Base-by-base conservation (phyloP, 1,140 invertebrate genomes). In the Conopomorpha cramerella region DNA sequence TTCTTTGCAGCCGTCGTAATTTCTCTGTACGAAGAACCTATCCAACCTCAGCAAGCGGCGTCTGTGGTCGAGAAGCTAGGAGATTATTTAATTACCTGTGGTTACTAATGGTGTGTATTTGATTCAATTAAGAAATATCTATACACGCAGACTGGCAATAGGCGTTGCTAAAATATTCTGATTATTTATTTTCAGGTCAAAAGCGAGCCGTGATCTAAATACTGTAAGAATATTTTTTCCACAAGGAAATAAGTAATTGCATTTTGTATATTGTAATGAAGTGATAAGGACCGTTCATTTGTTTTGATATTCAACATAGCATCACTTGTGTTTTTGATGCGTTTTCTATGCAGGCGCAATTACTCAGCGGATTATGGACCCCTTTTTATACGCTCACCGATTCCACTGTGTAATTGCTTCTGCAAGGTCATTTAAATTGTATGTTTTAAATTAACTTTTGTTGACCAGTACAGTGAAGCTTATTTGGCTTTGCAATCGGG, bases 21-120 rank as follows among this genome's bases (percentile, higher is more conserved):
- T 73, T 91, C 91, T 67, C 85, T 94, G 61, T 95, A 95, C 67
- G 91, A 94, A 85, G 91, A 94, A 81, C 92, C 92, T 61, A 92
- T 94, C 78, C 91, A 94, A 81, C 92, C 92, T 76, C 91, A 94
- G 80, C 92, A 95, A 81, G 91, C 91, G 65, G 92, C 92, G 72
- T 92, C 90, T 51, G 91, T 94, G 77, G 92, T 94, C 76, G 92
- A 95, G 86, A 94, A 94, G 83, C 84, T 95, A 84, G 92, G 92
- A 82, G 92, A 95, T 81, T 94, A 95, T 87, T 86, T 94, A 84
- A 85, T 93, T 82, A 87, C 84, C 81, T 93, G 91, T 83, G 91
- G 92, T 85, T 95, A 92, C 88, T 94, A 93, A 86, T 83, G 73
- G 77, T n/a, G n/a, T n/a, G n/a, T n/a, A n/a, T n/a, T n/a, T n/a